A percentile compares a stretch with the other conserved stretches of the same genome.
Evolutionary conservation across 2,113 vertebrate genomes (phyloP).

Genomic region (Cranoglanis bouderius): DNA sequence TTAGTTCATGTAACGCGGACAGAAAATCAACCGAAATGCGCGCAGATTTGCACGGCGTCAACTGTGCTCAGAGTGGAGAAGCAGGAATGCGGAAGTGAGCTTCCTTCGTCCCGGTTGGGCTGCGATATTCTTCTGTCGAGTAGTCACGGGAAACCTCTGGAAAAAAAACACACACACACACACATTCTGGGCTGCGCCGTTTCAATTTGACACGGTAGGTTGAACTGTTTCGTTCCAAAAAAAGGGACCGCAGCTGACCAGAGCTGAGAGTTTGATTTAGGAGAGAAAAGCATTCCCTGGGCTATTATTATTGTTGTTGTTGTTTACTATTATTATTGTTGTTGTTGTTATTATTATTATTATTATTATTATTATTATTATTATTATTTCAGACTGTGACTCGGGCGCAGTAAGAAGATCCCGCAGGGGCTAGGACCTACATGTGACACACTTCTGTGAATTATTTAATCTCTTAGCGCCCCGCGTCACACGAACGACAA

Average conservation of each 20-base stretch:
- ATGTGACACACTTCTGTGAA: slow-evolving; percentile 66
- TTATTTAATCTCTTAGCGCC: slow-evolving; percentile 49
- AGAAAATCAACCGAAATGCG: slow-evolving; percentile 28
- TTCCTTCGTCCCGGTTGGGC: slow-evolving; percentile 3
- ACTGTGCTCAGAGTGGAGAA: background rate
- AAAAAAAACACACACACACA: slow-evolving; percentile 39
- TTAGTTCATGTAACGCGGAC: slow-evolving; percentile 57
- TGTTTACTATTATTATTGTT: background rate
- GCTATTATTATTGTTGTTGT: background rate
- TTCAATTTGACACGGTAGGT: background rate
- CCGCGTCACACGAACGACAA: background rate
- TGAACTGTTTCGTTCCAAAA: background rate
- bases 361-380: background rate
- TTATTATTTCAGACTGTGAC: background rate
- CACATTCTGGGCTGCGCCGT: background rate
- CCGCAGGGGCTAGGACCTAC: slow-evolving; percentile 72
- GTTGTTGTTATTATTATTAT: background rate
- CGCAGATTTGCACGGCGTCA: background rate
- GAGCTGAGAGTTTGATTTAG: background rate
- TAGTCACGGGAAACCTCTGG: slow-evolving; percentile 33
- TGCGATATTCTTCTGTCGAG: background rate
- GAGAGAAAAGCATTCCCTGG: background rate
- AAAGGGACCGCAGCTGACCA: background rate
- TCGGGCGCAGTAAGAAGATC: slow-evolving; percentile 52
- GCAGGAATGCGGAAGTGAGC: slow-evolving; percentile 1